These are phyloP conservation scores for Athene noctua DNA, from an alignment of 2,113 vertebrate genomes.

Conservation along the genomic window DNA sequence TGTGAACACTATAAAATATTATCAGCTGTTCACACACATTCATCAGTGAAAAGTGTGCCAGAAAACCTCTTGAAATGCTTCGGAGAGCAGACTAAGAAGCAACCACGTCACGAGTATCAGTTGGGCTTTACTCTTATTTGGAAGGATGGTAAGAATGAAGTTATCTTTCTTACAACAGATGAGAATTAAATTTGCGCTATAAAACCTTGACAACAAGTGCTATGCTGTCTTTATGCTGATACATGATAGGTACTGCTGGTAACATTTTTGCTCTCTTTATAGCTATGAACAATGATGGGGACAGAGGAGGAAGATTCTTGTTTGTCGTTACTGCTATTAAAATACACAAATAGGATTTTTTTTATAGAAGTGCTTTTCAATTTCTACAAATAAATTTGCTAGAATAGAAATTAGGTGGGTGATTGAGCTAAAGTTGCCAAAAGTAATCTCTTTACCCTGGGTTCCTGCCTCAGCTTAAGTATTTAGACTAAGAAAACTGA, in stretches of 20 bases:
- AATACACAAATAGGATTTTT: background rate
- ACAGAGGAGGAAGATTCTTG: background rate
- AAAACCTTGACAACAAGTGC: background rate
- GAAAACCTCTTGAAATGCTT: constrained; percentile 88
- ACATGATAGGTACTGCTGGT: accelerated
- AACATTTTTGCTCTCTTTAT: background rate
- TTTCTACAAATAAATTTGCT: background rate
- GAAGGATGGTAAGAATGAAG: constrained; percentile 88
- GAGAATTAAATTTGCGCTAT: background rate
- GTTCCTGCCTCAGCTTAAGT: background rate
- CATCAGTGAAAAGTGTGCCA: constrained; percentile 80
- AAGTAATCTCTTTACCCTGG: background rate
- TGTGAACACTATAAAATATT: constrained; percentile 86
- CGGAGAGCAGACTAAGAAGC: constrained; percentile 81
- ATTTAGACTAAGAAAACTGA: background rate
- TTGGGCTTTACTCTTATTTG: constrained; percentile 96
- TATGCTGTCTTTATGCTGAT: background rate
- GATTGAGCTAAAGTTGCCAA: background rate
- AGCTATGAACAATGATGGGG: background rate
- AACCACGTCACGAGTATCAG: constrained; percentile 86
- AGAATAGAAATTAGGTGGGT: background rate
- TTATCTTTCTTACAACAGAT: background rate
- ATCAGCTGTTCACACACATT: constrained; percentile 92
- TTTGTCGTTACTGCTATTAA: background rate
- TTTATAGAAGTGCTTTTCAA: background rate